Conservation (phyloP, 2,113 vertebrate genomes). For the Myrmecobius fasciatus region DNA sequence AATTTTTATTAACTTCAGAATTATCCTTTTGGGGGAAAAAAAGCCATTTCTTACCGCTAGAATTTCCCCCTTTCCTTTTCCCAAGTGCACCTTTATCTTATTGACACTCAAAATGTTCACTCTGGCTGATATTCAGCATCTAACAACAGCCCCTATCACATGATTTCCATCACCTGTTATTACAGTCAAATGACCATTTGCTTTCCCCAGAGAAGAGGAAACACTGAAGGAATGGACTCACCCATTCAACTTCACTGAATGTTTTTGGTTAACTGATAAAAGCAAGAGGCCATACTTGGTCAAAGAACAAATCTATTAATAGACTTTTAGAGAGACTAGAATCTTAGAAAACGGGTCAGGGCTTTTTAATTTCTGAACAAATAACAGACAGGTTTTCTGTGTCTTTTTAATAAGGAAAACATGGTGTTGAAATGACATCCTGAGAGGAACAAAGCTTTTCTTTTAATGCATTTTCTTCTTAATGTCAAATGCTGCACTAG, state of each 20-base stretch:
- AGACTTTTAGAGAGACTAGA: slow-evolving; percentile 16
- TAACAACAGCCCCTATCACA: slow-evolving; percentile 34
- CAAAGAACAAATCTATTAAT: slow-evolving; percentile 5
- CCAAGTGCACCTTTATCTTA: slow-evolving; percentile 27
- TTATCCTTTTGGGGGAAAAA: slow-evolving; percentile 19
- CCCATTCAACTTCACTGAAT: slow-evolving; percentile 28
- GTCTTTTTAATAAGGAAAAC: slow-evolving; percentile 11
- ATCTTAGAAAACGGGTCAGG: slow-evolving; percentile 31
- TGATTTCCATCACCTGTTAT: slow-evolving; percentile 33
- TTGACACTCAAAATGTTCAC: slow-evolving; percentile 35
- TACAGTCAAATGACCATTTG: slow-evolving; percentile 42
- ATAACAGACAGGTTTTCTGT: not conserved
- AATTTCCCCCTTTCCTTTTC: slow-evolving; percentile 20
- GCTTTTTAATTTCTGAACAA: slow-evolving; percentile 40
- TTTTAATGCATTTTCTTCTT: slow-evolving; percentile 26
- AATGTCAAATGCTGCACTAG: not conserved
- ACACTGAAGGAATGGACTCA: slow-evolving; percentile 35
- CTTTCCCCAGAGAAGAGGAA: slow-evolving; percentile 41
- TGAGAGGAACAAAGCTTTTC: not conserved
- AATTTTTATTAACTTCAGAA: slow-evolving; percentile 55
- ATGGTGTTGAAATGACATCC: not conserved
- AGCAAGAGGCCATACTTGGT: not conserved
- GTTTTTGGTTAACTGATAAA: slow-evolving; percentile 22
- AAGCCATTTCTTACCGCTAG: slow-evolving; percentile 39
- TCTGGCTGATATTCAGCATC: slow-evolving; percentile 50